Conservation (phyloP, 2,888 invertebrate species). For the Linnaemya tessellans region DNA sequence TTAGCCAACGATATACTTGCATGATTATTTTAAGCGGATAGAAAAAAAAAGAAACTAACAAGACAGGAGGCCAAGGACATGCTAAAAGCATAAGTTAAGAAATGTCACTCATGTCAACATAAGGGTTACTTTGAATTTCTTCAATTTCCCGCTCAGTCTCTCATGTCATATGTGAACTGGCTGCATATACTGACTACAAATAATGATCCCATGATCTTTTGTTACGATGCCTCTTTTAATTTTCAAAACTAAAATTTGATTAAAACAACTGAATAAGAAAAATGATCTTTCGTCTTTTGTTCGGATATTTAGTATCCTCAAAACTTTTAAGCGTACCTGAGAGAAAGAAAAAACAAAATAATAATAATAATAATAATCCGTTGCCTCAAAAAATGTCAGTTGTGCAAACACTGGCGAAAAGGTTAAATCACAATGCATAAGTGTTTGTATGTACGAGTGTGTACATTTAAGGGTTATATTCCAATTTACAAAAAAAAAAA, state of each 20-base stretch:
- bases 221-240: constrained; percentile 59
- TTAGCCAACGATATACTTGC: background rate
- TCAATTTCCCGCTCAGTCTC: constrained; percentile 65
- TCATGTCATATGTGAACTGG: constrained; percentile 14
- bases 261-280: constrained; percentile 57
- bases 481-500: constrained; percentile 33
- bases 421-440: constrained; percentile 60
- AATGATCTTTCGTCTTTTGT: constrained; percentile 65
- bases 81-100: constrained; percentile 46
- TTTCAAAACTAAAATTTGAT: constrained; percentile 35
- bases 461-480: constrained; percentile 60
- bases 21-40: background rate
- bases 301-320: constrained; percentile 25
- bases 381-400: constrained; percentile 59
- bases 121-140: constrained; percentile 61
- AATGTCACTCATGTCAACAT: constrained; percentile 70
- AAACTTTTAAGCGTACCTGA: constrained; percentile 57
- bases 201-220: constrained; percentile 69
- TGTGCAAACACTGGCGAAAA: constrained; percentile 66
- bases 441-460: background rate
- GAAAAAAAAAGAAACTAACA: background rate
- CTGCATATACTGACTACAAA: constrained; percentile 31
- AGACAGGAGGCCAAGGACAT: constrained; percentile 6
- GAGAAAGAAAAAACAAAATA: constrained; percentile 16
- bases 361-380: constrained; percentile 30